These are phyloP conservation scores for Eriocheir sinensis DNA, from an alignment of 1,140 invertebrate genomes.

Conservation along the genomic window DNA sequence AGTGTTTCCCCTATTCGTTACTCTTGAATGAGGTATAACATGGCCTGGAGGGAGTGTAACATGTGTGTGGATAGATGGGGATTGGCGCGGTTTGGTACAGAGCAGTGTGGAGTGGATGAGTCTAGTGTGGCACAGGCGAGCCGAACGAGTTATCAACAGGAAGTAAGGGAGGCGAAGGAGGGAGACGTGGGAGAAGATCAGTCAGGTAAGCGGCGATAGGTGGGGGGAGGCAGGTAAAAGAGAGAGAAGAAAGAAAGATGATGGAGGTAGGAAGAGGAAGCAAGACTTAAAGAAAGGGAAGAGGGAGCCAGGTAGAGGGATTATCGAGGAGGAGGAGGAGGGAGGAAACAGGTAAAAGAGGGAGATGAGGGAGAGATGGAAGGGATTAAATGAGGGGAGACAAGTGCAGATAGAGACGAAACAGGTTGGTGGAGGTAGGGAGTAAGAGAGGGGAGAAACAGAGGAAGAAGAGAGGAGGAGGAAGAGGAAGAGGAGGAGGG, in stretches of 20 bases:
- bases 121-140: background rate
- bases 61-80: background rate
- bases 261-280: background rate
- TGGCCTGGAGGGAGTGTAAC: no score
- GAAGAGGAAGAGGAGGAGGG: background rate
- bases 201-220: background rate
- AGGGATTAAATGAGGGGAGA: background rate
- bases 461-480: background rate
- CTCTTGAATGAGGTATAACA: no score
- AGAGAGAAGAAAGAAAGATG: no score
- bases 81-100: background rate
- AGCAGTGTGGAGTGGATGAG: background rate
- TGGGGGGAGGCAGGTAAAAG: background rate
- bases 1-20: no score
- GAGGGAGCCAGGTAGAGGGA: no score
- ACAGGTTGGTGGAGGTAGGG: conserved; percentile 24
- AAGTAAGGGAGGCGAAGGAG: conserved; percentile 23
- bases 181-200: background rate
- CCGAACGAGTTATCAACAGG: conserved; percentile 53
- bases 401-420: no score
- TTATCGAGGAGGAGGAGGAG: no score
- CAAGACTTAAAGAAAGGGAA: no score
- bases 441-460: background rate
- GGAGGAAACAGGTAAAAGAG: background rate
- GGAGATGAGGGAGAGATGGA: background rate